Conservation (phyloP, 2,113 vertebrate species). For the Petaurus breviceps region DNA sequence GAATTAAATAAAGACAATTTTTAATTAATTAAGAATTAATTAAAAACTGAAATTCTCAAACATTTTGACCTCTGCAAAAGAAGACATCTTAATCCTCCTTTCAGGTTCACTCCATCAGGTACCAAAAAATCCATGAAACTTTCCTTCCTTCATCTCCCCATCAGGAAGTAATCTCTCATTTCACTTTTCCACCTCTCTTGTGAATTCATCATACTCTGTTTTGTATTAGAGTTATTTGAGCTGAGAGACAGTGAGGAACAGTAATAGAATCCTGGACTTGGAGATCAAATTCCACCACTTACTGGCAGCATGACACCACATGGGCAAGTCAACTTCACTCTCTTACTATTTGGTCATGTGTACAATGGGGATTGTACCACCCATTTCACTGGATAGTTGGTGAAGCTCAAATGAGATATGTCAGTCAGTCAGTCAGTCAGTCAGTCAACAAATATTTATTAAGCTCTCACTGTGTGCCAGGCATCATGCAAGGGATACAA, state of each 20-base stretch:
- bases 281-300: background rate
- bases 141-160: background rate
- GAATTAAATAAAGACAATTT: background rate
- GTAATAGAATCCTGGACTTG: background rate
- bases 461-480: background rate
- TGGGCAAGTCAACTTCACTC: background rate
- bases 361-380: background rate
- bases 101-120: background rate
- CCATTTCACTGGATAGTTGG: background rate
- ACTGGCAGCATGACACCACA: background rate
- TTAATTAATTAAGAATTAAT: too few species aligned
- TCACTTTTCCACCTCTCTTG: background rate
- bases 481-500: background rate
- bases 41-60: background rate
- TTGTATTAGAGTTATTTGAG: background rate
- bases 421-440: background rate
- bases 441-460: background rate
- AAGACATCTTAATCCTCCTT: background rate
- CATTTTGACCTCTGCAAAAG: background rate
- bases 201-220: background rate
- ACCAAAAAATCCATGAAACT: background rate
- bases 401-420: background rate
- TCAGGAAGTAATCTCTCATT: background rate
- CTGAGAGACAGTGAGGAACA: background rate
- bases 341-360: background rate